Percentiles rank a stretch among this genome's conserved stretches.
These are phyloP conservation scores for Flexamia atlantica DNA, from an alignment of 2,888 invertebrate genomes.

Conservation along the genomic window DNA sequence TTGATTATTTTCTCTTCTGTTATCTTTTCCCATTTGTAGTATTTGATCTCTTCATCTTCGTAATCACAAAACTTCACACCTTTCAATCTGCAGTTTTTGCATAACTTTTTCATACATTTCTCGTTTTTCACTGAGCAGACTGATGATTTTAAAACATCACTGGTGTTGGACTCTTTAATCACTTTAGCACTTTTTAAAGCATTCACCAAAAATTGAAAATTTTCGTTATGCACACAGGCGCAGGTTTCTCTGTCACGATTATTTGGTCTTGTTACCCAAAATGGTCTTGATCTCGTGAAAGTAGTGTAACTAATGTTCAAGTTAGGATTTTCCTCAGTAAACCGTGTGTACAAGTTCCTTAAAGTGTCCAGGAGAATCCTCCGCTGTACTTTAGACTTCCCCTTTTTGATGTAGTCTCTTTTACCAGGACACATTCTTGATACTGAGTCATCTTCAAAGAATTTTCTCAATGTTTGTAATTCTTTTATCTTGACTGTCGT, in stretches of 20 bases:
- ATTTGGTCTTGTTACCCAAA: slow-evolving; percentile 3
- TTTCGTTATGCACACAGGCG: neutral
- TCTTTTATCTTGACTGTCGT: neutral
- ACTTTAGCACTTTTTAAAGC: neutral
- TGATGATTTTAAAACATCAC: neutral
- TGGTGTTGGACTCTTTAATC: neutral
- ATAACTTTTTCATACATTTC: neutral
- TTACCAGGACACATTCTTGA: slow-evolving; percentile 21
- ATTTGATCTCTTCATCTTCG: no score
- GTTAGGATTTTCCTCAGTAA: neutral
- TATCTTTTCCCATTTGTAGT: no score
- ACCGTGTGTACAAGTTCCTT: neutral
- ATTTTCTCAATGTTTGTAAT: neutral
- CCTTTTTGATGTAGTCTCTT: neutral
- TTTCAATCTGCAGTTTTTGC: neutral
- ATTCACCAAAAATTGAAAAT: neutral
- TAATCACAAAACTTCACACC: no score
- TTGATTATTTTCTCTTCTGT: no score
- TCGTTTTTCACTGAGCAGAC: neutral
- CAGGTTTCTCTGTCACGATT: neutral
- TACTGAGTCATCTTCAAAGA: slow-evolving; percentile 26
- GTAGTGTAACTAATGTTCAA: neutral
- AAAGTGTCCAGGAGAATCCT: neutral
- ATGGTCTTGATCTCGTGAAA: slow-evolving; percentile 15
- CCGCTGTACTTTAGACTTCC: neutral